Evolutionary conservation across 2,888 invertebrate genomes (phyloP).

Genomic region (Ceriagrion tenellum): DNA sequence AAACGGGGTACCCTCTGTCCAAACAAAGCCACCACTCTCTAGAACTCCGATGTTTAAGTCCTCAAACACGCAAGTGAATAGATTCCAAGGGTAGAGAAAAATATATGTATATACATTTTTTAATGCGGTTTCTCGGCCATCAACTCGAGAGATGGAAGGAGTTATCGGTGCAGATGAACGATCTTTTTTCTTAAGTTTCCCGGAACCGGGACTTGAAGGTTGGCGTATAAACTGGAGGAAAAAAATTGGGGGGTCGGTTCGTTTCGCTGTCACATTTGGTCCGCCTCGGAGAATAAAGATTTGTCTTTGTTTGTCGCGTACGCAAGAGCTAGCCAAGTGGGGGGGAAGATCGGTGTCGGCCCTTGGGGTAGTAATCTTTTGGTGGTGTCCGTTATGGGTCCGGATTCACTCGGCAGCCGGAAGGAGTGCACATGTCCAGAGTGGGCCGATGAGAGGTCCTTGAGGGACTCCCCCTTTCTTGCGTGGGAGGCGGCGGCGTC

Average conservation of each 20-base stretch:
- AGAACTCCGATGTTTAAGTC: neutral
- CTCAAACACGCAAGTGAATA: neutral
- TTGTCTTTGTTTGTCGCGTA: neutral
- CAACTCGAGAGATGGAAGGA: neutral
- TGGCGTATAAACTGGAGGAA: neutral
- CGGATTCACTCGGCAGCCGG: neutral
- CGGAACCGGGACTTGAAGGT: neutral
- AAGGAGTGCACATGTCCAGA: conserved; percentile 45
- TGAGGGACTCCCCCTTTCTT: neutral
- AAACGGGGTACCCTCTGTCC: neutral
- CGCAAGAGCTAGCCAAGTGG: neutral
- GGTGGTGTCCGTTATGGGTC: too few relatives aligned
- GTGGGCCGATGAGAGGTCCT: neutral
- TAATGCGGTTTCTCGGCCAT: neutral
- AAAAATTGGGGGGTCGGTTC: neutral
- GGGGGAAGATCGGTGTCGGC: too few relatives aligned
- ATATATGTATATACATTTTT: neutral
- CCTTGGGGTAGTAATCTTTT: too few relatives aligned
- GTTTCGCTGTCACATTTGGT: neutral
- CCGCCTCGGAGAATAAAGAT: conserved; percentile 22
- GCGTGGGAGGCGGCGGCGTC: neutral
- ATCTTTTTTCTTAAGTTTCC: neutral
- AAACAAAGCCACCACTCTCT: neutral
- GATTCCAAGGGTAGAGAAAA: neutral
- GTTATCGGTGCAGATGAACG: neutral